A percentile compares a stretch with the other conserved stretches of the same genome.
Evolutionary conservation across 53 echinoderm and acorn worm species (phyloP).

Genomic region (Patiria pectinifera): DNA sequence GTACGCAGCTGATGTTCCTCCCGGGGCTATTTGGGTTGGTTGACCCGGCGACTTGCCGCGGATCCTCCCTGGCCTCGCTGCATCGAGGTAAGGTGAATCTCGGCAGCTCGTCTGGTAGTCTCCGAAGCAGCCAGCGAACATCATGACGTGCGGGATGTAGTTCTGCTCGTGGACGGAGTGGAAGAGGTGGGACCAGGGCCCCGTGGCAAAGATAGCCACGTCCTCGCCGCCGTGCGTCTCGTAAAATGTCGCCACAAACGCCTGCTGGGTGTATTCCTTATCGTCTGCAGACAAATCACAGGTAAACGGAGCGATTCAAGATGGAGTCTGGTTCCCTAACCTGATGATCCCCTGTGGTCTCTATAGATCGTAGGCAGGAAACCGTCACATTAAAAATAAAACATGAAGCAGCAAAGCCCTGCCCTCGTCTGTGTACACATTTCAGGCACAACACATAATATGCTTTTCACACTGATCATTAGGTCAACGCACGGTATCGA

Average conservation of each 20-base stretch:
- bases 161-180: constrained; percentile 91
- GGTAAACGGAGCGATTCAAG: too few species aligned
- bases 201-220: constrained; percentile 82
- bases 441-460: too few species aligned
- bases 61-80: neutral
- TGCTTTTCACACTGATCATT: too few species aligned
- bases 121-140: constrained; percentile 70
- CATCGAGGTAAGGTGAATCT: neutral
- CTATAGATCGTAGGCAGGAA: too few species aligned
- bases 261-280: constrained; percentile 62
- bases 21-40: too few species aligned
- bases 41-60: neutral
- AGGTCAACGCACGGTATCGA: too few species aligned
- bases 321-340: too few species aligned
- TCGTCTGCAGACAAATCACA: constrained; percentile 34
- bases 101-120: neutral
- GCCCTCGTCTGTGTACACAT: too few species aligned
- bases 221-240: constrained; percentile 93
- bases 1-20: too few species aligned
- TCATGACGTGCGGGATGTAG: constrained; percentile 87
- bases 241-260: constrained; percentile 64
- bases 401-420: too few species aligned
- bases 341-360: too few species aligned
- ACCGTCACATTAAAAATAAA: too few species aligned
- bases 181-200: constrained; percentile 87